phyloP scores from a whole-genome alignment of 2,888 invertebrate genomes.

The Dryadula phaetusa region DNA sequence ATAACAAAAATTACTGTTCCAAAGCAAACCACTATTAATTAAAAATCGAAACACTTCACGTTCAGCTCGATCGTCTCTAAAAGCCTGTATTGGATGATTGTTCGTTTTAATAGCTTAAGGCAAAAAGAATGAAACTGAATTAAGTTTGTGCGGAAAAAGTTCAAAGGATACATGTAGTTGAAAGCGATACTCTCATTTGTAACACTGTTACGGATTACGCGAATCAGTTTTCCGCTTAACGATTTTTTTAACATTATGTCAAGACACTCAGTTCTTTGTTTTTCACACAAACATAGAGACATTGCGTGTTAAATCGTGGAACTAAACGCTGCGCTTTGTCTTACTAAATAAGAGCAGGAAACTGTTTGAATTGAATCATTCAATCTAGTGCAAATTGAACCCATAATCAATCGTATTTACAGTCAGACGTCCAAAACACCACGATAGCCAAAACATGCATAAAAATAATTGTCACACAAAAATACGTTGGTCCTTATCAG shows the following conservation, averaged over 20 bases:
- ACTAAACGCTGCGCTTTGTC: no score
- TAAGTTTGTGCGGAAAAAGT: neutral
- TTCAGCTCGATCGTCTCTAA: constrained; percentile 1
- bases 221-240: neutral
- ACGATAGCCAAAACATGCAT: no score
- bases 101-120: constrained; percentile 1
- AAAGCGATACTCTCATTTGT: neutral
- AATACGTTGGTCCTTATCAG: constrained; percentile 44
- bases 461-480: constrained; percentile 19
- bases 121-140: neutral
- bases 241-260: no score
- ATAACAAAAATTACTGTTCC: no score
- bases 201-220: neutral
- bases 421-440: no score
- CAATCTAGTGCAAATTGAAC: no score
- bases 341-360: no score
- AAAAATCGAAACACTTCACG: constrained; percentile 14
- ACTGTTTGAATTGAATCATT: no score
- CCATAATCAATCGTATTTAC: no score
- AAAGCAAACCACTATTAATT: constrained; percentile 3
- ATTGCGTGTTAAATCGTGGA: no score
- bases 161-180: neutral
- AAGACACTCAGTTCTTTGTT: no score
- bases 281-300: no score
- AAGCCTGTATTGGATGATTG: neutral